These are phyloP conservation scores for Chelonia mydas DNA, from an alignment of 2,797 vertebrate genomes.

Conservation along the genomic window DNA sequence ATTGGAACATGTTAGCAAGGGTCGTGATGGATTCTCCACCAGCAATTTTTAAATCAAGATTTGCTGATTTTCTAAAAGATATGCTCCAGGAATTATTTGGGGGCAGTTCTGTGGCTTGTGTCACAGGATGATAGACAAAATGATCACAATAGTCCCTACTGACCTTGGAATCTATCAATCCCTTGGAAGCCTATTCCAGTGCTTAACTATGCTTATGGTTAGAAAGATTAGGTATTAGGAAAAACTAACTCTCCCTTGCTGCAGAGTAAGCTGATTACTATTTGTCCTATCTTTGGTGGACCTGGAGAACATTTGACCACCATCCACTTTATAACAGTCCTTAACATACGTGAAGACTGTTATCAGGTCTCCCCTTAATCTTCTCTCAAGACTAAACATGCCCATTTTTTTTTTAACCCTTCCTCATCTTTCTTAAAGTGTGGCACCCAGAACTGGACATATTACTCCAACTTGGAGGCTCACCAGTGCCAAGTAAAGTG, in stretches of 20 bases:
- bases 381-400: background rate
- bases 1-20: background rate
- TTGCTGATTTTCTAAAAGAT: background rate
- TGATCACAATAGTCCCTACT: background rate
- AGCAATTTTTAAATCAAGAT: background rate
- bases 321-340: background rate
- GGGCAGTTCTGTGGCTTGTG: background rate
- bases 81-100: background rate
- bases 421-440: background rate
- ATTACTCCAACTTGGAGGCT: background rate
- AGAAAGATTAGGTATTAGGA: background rate
- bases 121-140: background rate
- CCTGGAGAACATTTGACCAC: background rate
- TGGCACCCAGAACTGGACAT: background rate
- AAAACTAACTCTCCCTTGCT: background rate
- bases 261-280: background rate
- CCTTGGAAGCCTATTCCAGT: background rate
- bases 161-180: background rate
- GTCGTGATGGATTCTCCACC: background rate
- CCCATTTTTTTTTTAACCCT: background rate
- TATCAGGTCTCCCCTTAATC: background rate
- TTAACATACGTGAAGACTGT: background rate
- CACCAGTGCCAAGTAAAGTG: background rate
- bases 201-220: background rate
- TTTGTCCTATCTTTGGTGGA: background rate